Conservation (phyloP, 2,888 invertebrate genomes). For the Polyploca ridens region DNA sequence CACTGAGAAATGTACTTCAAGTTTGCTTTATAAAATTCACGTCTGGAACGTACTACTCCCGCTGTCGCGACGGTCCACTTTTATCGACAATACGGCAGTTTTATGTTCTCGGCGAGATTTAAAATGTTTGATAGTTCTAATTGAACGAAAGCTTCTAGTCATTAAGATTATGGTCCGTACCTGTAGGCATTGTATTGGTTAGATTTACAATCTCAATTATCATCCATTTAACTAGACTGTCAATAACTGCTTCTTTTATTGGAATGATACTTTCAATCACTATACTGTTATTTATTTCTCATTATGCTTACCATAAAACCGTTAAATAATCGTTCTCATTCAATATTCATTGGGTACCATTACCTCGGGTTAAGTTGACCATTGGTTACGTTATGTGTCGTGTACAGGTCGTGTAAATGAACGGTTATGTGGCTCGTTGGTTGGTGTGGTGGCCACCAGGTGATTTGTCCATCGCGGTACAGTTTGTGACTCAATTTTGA, state of each 20-base stretch:
- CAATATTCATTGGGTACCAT: neutral
- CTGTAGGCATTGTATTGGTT: neutral
- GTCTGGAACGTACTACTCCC: constrained; percentile 57
- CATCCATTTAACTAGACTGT: neutral
- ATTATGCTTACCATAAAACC: neutral
- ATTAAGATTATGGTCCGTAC: constrained; percentile 6
- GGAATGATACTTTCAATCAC: neutral
- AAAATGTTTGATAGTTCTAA: constrained; percentile 13
- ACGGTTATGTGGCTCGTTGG: constrained; percentile 1
- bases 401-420: neutral
- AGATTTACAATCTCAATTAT: neutral
- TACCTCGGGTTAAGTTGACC: neutral
- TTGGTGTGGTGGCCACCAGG: neutral
- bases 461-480: neutral
- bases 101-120: constrained; percentile 10
- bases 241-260: neutral
- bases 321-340: neutral
- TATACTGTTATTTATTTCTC: neutral
- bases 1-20: constrained; percentile 67
- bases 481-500: constrained; percentile 1
- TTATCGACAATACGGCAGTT: constrained; percentile 43
- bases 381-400: neutral
- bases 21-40: constrained; percentile 70
- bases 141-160: constrained; percentile 10
- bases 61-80: constrained; percentile 39